phyloP scores from a whole-genome alignment of 2,888 invertebrate genomes.

The Sarcophaga carnaria region DNA sequence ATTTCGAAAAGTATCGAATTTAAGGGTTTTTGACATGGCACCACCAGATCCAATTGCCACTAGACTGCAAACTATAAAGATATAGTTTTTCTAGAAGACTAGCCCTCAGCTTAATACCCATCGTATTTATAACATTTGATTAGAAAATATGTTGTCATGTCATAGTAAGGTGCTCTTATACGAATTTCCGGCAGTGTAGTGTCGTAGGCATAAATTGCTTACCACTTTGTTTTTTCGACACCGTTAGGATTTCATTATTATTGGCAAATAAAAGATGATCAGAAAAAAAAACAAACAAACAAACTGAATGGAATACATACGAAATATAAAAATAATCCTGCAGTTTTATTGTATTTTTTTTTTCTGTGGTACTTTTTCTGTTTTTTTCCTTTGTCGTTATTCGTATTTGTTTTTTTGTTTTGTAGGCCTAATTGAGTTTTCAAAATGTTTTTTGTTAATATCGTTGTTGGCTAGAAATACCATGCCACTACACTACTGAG shows the following conservation, averaged over 20 bases:
- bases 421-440: slow-evolving; percentile 70
- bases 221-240: slow-evolving; percentile 1
- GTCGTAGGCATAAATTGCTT: neutral
- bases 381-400: slow-evolving; percentile 24
- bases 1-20: no score
- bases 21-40: no score
- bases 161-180: no score
- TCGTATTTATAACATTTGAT: no score
- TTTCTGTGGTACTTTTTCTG: no score
- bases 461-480: neutral
- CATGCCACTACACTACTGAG: neutral
- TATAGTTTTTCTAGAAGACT: no score
- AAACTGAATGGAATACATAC: neutral
- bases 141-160: no score
- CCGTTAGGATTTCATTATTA: slow-evolving; percentile 21
- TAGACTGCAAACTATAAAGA: no score
- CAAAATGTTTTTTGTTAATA: slow-evolving; percentile 54
- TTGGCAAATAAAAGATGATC: neutral
- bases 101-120: no score
- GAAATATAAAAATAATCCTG: slow-evolving; percentile 27
- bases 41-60: no score
- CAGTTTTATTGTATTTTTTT: slow-evolving; percentile 31
- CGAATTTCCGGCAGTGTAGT: neutral
- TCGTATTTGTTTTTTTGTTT: slow-evolving; percentile 28
- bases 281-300: neutral